These are phyloP conservation scores for Tetheella fluctuosa DNA, from an alignment of 2,888 invertebrate genomes.

Conservation along the genomic window DNA sequence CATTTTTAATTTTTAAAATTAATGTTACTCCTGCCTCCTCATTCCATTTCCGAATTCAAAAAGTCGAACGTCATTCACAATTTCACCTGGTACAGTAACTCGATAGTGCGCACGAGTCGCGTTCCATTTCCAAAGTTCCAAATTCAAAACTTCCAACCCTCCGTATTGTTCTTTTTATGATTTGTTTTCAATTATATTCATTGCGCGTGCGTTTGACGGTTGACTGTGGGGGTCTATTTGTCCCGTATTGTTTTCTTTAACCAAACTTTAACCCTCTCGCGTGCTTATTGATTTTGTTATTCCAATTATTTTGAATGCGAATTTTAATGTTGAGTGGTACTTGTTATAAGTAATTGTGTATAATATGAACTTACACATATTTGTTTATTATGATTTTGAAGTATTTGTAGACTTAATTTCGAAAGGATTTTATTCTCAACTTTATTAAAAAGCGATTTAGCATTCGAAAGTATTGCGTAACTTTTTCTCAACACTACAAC, in stretches of 20 bases:
- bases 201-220: constrained; percentile 41
- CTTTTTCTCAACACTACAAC: too few species aligned
- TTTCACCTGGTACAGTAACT: constrained; percentile 26
- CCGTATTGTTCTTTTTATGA: constrained; percentile 49
- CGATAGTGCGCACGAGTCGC: constrained; percentile 50
- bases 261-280: constrained; percentile 10
- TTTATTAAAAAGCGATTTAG: neutral
- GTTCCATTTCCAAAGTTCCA: constrained; percentile 13
- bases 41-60: neutral
- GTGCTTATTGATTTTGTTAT: constrained; percentile 13
- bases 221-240: constrained; percentile 12
- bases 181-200: constrained; percentile 40
- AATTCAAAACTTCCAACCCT: constrained; percentile 39
- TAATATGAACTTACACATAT: constrained; percentile 23
- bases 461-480: too few species aligned
- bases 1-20: too few species aligned
- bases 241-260: constrained; percentile 13
- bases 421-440: neutral
- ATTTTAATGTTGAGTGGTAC: constrained; percentile 9
- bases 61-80: neutral
- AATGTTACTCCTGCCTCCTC: neutral
- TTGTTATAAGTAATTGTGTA: constrained; percentile 36
- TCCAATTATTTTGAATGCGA: constrained; percentile 9
- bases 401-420: neutral
- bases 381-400: neutral